Evolutionary conservation across 92 coral and sea anemone genomes (phyloP).

Genomic region (Ricordea florida): DNA sequence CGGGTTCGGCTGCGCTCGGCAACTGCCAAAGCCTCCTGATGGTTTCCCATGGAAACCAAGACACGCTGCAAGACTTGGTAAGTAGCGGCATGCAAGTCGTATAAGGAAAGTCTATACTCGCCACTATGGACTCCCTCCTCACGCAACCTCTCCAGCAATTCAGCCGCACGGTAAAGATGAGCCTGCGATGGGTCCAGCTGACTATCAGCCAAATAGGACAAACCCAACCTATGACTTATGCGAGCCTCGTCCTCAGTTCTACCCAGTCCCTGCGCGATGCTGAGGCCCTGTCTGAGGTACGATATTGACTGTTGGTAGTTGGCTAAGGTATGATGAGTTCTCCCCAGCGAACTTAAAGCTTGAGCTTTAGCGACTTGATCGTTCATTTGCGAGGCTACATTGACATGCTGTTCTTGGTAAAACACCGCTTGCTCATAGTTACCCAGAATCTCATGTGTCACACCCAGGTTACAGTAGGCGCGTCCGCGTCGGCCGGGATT

Average conservation of each 20-base stretch:
- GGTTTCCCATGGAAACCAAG: conserved; percentile 80
- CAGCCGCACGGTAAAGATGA: conserved; percentile 84
- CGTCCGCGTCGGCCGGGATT: conserved; percentile 73
- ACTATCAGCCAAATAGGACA: conserved; percentile 81
- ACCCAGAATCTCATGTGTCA: conserved; percentile 80
- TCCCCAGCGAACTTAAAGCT: conserved; percentile 88
- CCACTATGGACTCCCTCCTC: conserved; percentile 87
- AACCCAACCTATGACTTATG: conserved; percentile 86
- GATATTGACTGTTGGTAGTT: conserved; percentile 92
- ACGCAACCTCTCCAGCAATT: conserved; percentile 85
- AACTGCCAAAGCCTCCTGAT: conserved; percentile 88
- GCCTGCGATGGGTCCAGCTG: conserved; percentile 82
- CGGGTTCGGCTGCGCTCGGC: conserved; percentile 94
- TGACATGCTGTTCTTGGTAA: conserved; percentile 92
- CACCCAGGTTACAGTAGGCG: conserved; percentile 87
- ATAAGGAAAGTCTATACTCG: conserved; percentile 82
- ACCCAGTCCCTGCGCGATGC: conserved; percentile 77
- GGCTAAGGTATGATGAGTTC: conserved; percentile 80
- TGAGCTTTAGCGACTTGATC: conserved; percentile 84
- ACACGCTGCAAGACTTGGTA: conserved; percentile 95
- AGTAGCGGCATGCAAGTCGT: conserved; percentile 90
- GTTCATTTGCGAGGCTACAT: conserved; percentile 80
- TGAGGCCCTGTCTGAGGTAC: conserved; percentile 83
- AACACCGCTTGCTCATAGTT: conserved; percentile 81
- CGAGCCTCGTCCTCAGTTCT: conserved; percentile 96